A percentile compares a stretch with the other conserved stretches of the same genome.
Conservation (phyloP, 2,888 invertebrate species). For the Aromia moschata region DNA sequence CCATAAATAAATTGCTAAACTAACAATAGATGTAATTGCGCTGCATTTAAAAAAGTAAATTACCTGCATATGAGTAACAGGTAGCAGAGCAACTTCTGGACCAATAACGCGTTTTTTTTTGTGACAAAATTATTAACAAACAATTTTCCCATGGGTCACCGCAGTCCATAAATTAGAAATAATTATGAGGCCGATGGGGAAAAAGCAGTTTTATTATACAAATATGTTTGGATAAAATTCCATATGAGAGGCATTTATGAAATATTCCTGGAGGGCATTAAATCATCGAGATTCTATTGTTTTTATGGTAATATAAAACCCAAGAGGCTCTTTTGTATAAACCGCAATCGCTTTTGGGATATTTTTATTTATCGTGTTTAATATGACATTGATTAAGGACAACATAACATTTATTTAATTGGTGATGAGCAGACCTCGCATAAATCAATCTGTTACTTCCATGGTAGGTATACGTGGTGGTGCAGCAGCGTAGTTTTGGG, state of each 20-base stretch:
- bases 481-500: slow-evolving; percentile 8
- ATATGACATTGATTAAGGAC: slow-evolving; percentile 56
- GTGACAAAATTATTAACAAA: neutral
- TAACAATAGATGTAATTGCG: too few species aligned
- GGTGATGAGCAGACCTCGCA: slow-evolving; percentile 44
- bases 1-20: too few species aligned
- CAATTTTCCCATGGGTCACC: slow-evolving; percentile 12
- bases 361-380: slow-evolving; percentile 53
- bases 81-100: too few species aligned
- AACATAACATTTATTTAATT: slow-evolving; percentile 53
- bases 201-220: slow-evolving; percentile 18
- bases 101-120: neutral
- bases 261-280: slow-evolving; percentile 45
- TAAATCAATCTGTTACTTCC: slow-evolving; percentile 53
- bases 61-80: too few species aligned
- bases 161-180: slow-evolving; percentile 2
- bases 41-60: too few species aligned
- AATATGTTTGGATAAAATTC: slow-evolving; percentile 18
- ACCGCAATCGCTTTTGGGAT: slow-evolving; percentile 48
- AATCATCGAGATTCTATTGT: slow-evolving; percentile 52
- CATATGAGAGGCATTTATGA: slow-evolving; percentile 44
- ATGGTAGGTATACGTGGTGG: slow-evolving; percentile 38
- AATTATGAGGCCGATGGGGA: neutral
- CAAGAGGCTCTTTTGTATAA: slow-evolving; percentile 42
- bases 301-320: slow-evolving; percentile 54